These are phyloP conservation scores for Phenacoccus solenopsis DNA, from an alignment of 1,140 invertebrate species.

Conservation along the genomic window DNA sequence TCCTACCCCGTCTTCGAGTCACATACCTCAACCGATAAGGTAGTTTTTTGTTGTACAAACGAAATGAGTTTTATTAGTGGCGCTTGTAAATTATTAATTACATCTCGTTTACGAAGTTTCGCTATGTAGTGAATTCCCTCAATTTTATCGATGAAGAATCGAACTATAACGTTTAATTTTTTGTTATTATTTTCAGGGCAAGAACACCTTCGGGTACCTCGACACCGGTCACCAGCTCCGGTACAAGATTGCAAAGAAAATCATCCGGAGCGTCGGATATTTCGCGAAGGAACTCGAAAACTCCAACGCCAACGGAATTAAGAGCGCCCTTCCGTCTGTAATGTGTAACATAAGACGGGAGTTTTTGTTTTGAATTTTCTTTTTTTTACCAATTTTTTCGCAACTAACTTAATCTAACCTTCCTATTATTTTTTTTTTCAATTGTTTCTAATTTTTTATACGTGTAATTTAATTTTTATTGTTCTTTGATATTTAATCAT, in stretches of 20 bases:
- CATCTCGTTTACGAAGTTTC: too few species aligned
- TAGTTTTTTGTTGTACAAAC: background rate
- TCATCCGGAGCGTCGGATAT: constrained; percentile 50
- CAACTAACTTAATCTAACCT: constrained; percentile 15
- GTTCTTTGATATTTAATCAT: constrained; percentile 17
- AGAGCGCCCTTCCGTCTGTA: constrained; percentile 52
- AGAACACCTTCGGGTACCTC: constrained; percentile 49
- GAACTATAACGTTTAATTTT: constrained; percentile 24
- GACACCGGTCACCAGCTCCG: constrained; percentile 48
- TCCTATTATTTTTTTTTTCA: background rate
- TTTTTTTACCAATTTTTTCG: background rate
- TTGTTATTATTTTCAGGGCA: constrained; percentile 36
- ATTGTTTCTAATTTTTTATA: constrained; percentile 8
- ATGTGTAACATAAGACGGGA: constrained; percentile 23
- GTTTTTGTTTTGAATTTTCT: background rate
- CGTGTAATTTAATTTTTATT: background rate
- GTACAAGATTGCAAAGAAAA: constrained; percentile 47
- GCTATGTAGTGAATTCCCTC: background rate
- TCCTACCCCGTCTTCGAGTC: constrained; percentile 23
- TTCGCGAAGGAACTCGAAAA: constrained; percentile 24
- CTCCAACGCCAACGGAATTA: constrained; percentile 42
- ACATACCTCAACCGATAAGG: constrained; percentile 23
- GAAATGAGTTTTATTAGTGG: too few species aligned
- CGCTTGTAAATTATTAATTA: too few species aligned
- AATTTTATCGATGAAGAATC: constrained; percentile 9